A percentile compares a stretch with the other conserved stretches of the same genome.
phyloP scores from a whole-genome alignment of 2,113 vertebrate species.

The Centrocercus urophasianus region DNA sequence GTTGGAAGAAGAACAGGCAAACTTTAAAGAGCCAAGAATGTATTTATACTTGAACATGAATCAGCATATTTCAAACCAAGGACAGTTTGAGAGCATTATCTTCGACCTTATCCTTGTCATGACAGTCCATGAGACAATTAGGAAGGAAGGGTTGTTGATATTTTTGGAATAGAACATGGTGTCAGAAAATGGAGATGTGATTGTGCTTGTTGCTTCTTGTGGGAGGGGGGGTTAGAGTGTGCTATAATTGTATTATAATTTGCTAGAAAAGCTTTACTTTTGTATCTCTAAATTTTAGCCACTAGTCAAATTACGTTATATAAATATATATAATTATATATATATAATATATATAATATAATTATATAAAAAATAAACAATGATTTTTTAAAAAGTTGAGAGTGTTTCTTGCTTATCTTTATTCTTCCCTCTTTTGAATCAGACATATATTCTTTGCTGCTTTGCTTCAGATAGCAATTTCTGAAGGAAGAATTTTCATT shows the following conservation, averaged over 20 bases:
- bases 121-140: neutral
- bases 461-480: neutral
- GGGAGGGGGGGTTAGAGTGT: neutral
- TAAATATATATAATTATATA: too few species aligned
- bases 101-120: neutral
- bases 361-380: too few species aligned
- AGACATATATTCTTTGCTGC: neutral
- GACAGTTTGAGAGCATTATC: neutral
- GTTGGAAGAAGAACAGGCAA: neutral
- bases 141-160: neutral
- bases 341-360: too few species aligned
- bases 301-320: neutral
- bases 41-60: neutral
- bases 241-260: neutral
- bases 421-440: neutral
- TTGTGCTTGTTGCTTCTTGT: neutral
- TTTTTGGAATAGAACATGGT: neutral
- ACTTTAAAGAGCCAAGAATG: neutral
- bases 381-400: neutral
- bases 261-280: neutral
- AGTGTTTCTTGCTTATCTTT: neutral
- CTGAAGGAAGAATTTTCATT: slow-evolving; percentile 33
- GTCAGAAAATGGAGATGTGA: neutral
- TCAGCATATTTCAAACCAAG: neutral
- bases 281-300: neutral